A percentile compares a stretch with the other conserved stretches of the same genome.
Conservation (phyloP, 2,113 vertebrate genomes). For the Nothocercus nigrocapillus region DNA sequence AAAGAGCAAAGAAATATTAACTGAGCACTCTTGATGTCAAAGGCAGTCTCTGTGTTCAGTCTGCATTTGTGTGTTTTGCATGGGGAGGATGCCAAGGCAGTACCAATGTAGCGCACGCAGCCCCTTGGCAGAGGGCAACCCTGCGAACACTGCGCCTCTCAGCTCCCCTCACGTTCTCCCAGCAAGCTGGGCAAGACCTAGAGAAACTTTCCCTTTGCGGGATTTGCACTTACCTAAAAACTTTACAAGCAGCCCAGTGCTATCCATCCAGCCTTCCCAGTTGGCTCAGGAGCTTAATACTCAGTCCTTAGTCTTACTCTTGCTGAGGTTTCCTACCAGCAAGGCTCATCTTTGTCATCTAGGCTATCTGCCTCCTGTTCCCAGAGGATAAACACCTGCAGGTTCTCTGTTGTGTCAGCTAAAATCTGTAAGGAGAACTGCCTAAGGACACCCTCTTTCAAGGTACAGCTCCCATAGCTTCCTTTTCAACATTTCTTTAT, state of each 20-base stretch:
- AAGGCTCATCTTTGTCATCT: not conserved
- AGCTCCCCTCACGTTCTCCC: not conserved
- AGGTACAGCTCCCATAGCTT: not conserved
- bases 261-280: not conserved
- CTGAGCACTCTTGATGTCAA: constrained; percentile 55
- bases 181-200: not conserved
- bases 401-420: not conserved
- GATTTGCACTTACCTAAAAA: not conserved
- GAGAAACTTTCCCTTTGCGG: not conserved
- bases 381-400: not conserved
- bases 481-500: not conserved
- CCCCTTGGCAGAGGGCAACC: not conserved
- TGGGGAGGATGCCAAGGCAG: constrained; percentile 4
- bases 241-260: not conserved
- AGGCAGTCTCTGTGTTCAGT: constrained; percentile 34
- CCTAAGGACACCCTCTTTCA: not conserved
- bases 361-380: not conserved
- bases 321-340: not conserved
- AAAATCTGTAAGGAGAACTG: not conserved
- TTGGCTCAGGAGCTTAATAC: not conserved
- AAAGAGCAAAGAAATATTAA: constrained; percentile 69
- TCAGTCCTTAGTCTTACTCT: not conserved
- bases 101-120: not conserved
- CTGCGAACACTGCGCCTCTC: not conserved
- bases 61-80: constrained; percentile 6